Percentiles rank a stretch among this genome's conserved stretches.
Evolutionary conservation across 2,113 vertebrate genomes (phyloP).

Genomic region (Oncorhynchus gorbuscha): DNA sequence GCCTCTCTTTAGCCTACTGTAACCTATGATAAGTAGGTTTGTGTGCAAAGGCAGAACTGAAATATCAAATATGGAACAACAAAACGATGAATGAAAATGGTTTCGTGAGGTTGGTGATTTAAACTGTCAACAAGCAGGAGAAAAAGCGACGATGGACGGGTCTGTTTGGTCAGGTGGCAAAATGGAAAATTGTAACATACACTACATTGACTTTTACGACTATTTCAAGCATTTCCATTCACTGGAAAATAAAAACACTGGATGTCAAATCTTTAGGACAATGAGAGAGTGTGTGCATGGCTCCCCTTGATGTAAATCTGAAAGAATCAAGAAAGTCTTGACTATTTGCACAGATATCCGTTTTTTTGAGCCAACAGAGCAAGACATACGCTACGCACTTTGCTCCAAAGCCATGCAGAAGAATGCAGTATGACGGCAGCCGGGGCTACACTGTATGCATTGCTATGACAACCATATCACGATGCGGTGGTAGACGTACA

Average conservation of each 20-base stretch:
- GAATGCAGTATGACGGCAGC: conserved; percentile 87
- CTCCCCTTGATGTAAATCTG: not conserved
- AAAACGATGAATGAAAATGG: not conserved
- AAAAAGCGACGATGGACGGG: not conserved
- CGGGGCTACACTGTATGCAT: conserved; percentile 85
- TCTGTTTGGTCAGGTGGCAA: not conserved
- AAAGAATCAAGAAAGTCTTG: conserved; percentile 11
- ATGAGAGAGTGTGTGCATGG: not conserved
- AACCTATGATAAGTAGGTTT: not conserved
- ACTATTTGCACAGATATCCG: conserved; percentile 26
- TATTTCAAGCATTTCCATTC: conserved; percentile 18
- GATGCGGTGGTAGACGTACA: conserved; percentile 91
- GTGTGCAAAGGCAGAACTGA: not conserved
- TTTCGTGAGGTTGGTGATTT: conserved; percentile 13
- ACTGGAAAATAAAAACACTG: conserved; percentile 32
- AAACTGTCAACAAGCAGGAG: conserved; percentile 11
- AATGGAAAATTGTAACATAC: not conserved
- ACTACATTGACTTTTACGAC: conserved; percentile 6
- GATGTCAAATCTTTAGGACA: conserved; percentile 8
- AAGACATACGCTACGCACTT: conserved; percentile 78
- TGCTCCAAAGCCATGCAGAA: conserved; percentile 93
- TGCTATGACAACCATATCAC: conserved; percentile 90
- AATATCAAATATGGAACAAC: not conserved
- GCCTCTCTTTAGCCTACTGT: not conserved
- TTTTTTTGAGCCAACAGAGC: conserved; percentile 65